phyloP scores from a whole-genome alignment of 1,140 invertebrate genomes.

The Drosophila asahinai region DNA sequence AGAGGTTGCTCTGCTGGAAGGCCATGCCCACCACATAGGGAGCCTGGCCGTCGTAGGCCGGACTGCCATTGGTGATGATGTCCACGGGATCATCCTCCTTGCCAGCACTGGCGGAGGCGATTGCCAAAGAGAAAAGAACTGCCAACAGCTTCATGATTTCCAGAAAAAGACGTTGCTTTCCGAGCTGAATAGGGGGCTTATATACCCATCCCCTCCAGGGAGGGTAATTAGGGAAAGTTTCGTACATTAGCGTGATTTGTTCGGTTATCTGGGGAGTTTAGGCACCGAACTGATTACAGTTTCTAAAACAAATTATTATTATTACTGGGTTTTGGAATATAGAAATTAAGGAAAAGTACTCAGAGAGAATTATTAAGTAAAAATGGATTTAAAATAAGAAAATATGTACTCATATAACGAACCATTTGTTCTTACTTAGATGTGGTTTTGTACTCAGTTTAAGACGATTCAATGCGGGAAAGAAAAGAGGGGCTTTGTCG shows the following conservation, averaged over 20 bases:
- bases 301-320: neutral
- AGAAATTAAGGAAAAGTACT: neutral
- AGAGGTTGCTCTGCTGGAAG: constrained; percentile 36
- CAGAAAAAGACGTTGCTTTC: neutral
- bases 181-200: neutral
- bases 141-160: constrained; percentile 21
- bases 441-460: no score
- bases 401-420: no score
- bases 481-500: no score
- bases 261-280: constrained; percentile 13
- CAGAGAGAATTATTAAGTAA: no score
- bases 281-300: neutral
- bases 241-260: constrained; percentile 14
- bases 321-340: neutral
- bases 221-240: constrained; percentile 26
- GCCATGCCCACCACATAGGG: constrained; percentile 86
- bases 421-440: no score
- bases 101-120: neutral
- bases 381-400: no score
- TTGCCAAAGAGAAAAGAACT: constrained; percentile 2
- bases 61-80: constrained; percentile 52
- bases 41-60: constrained; percentile 66
- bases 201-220: constrained; percentile 3
- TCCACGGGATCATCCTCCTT: neutral
- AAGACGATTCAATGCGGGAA: no score